Conservation (phyloP, 2,797 vertebrate species). For the Chelon labrosus region DNA sequence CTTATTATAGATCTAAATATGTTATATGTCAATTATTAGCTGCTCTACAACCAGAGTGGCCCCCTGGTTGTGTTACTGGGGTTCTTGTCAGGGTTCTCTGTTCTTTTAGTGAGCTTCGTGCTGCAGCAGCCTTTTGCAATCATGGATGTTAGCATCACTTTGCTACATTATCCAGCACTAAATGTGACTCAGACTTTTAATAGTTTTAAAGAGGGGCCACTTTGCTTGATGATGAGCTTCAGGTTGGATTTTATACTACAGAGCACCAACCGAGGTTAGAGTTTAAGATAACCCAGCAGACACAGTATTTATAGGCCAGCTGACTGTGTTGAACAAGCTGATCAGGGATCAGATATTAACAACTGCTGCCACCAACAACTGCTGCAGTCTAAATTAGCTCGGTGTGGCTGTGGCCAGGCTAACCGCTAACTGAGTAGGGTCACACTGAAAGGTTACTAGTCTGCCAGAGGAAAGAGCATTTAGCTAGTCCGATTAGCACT, state of each 20-base stretch:
- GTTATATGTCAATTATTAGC: no score
- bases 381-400: conserved; percentile 63
- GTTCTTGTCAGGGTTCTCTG: neutral
- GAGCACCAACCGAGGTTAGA: conserved; percentile 22
- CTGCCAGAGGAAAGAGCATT: conserved; percentile 46
- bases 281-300: conserved; percentile 48
- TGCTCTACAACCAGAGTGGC: no score
- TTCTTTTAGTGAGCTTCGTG: neutral
- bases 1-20: no score
- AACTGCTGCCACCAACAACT: conserved; percentile 62
- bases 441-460: conserved; percentile 50
- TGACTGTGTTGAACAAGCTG: conserved; percentile 51
- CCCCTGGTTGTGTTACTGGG: neutral
- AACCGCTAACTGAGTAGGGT: conserved; percentile 50
- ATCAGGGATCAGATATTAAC: conserved; percentile 67
- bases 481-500: conserved; percentile 46
- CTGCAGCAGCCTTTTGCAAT: conserved; percentile 9
- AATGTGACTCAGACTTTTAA: conserved; percentile 35
- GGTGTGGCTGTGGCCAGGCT: conserved; percentile 32
- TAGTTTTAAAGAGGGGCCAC: conserved; percentile 31
- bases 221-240: neutral
- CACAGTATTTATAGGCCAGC: conserved; percentile 58
- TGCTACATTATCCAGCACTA: conserved; percentile 17
- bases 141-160: conserved; percentile 2
- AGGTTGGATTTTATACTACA: conserved; percentile 34